phyloP scores from a whole-genome alignment of 2,888 invertebrate species.

The Epinotia demarniana region DNA sequence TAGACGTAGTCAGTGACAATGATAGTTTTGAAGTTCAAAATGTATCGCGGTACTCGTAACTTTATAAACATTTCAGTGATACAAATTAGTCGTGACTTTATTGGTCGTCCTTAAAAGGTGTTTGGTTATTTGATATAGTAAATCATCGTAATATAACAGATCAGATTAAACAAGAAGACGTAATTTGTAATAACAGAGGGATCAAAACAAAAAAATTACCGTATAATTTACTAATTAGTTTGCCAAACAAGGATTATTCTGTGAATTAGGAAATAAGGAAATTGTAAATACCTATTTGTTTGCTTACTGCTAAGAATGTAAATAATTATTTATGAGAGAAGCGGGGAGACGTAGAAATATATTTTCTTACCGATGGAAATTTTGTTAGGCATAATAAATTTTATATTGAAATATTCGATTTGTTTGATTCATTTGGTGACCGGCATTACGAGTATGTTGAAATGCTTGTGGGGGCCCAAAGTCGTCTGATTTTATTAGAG shows the following conservation, averaged over 20 bases:
- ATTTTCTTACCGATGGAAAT: conserved; percentile 71
- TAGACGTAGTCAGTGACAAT: conserved; percentile 78
- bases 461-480: conserved; percentile 10
- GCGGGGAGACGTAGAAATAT: conserved; percentile 56
- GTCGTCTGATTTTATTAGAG: conserved; percentile 25
- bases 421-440: conserved; percentile 48
- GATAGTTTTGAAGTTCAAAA: conserved; percentile 72
- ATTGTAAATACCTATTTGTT: conserved; percentile 50
- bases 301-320: conserved; percentile 63
- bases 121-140: conserved; percentile 2
- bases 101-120: not conserved
- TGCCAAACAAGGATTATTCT: conserved; percentile 42
- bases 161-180: conserved; percentile 12
- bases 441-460: conserved; percentile 18
- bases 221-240: conserved; percentile 39
- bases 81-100: not conserved
- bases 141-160: conserved; percentile 19
- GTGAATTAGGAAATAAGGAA: conserved; percentile 36
- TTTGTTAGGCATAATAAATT: conserved; percentile 74
- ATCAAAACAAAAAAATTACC: conserved; percentile 32
- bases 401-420: conserved; percentile 58
- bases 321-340: conserved; percentile 70
- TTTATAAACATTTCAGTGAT: conserved; percentile 31
- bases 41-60: conserved; percentile 66
- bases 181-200: conserved; percentile 22